Evolutionary conservation across 2,113 vertebrate species (phyloP).

Genomic region (Thamnophis sirtalis): DNA sequence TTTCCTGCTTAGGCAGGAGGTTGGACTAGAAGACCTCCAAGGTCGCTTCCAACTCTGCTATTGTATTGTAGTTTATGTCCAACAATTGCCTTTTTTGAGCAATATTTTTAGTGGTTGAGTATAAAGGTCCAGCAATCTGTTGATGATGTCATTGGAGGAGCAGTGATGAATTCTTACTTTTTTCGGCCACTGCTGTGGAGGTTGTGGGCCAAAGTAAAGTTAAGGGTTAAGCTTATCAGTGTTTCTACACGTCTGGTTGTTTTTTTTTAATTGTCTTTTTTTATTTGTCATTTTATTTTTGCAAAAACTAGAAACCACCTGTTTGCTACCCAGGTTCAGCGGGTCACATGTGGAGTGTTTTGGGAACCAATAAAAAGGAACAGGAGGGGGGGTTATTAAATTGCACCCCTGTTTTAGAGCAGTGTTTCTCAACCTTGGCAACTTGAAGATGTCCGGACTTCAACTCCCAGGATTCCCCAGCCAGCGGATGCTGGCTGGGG

Average conservation of each 20-base stretch:
- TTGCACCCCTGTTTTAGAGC: neutral
- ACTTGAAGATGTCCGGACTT: no score
- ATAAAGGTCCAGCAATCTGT: neutral
- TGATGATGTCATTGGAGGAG: neutral
- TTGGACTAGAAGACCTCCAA: no score
- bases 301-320: neutral
- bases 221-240: neutral
- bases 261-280: no score
- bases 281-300: no score
- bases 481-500: no score
- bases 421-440: no score
- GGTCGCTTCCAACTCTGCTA: no score
- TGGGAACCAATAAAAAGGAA: neutral
- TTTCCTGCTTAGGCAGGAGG: no score
- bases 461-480: no score
- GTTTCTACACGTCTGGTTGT: neutral
- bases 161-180: neutral
- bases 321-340: neutral
- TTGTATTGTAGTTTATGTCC: neutral
- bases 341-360: neutral
- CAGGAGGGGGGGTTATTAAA: neutral
- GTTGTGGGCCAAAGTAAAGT: neutral
- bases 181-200: neutral
- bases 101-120: neutral
- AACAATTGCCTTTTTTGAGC: neutral